Evolutionary conservation across 2,888 invertebrate genomes (phyloP), one percentile per base, ranked within the genome.

Genomic region (Tanaodytes sp.): DNA sequence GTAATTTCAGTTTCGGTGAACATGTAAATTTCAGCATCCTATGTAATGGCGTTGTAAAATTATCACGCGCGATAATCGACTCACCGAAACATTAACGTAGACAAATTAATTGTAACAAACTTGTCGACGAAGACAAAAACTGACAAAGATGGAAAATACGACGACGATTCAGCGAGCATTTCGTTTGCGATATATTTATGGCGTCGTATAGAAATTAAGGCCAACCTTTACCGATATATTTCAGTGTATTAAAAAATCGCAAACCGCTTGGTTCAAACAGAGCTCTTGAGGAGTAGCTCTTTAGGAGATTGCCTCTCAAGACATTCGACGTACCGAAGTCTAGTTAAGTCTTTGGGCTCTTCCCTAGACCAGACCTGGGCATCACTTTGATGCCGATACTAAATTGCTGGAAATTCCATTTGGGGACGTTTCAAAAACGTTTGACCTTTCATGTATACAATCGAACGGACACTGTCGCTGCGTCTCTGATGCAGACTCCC

Each of bases 261-360:
- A 57, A 61, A 62, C 57, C 62, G 57, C 57, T 51, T 45, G 30
- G 55, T 58, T 68, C 42, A 62, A 68, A 62, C 68, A 68, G 57
- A 57, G 15, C 46, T 62, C 12, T 42, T 67, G 15, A 45, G 62
- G 57, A 58, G 62, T 16, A 62, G 67, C 61, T 67, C 61, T 67
- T 67, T 67, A 57, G 55, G 20, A 67, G 45, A 67, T 67, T 67
- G 62, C 61, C 57, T 62, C 55, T 67, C 46, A 57, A 62, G 67
- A 57, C 61, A 55, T 61, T 67, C 55, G 49, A 45, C 12, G 20
- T 40, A 54, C 59, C 27, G 42, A 15, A 14, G 45, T 67, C 46
- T 40, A 54, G 59, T 59, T 46, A 45, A 52, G 30, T 31, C 54
- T 46, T 16, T 15, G 14, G 31, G 16, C 52, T 43, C 65, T 42